These are phyloP conservation scores for Cyanoderma ruficeps DNA, from an alignment of 2,113 vertebrate genomes.

Conservation along the genomic window DNA sequence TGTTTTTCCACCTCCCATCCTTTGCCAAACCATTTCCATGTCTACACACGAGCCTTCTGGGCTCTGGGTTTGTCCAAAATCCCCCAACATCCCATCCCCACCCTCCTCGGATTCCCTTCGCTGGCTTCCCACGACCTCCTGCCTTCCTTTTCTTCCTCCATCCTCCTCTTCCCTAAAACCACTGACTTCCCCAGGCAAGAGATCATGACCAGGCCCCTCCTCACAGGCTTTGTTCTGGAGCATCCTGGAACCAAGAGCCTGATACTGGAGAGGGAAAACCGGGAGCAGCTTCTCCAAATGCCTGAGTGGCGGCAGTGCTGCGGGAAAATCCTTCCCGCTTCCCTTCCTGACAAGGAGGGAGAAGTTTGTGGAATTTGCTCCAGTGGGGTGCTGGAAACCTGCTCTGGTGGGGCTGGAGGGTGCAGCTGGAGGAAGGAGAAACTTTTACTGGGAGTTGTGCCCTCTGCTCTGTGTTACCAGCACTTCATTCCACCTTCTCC, in stretches of 20 bases:
- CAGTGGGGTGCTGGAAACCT: neutral
- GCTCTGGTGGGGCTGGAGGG: neutral
- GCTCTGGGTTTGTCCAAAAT: neutral
- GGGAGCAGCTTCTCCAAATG: neutral
- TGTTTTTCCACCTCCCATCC: neutral
- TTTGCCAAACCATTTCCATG: neutral
- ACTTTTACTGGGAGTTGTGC: neutral
- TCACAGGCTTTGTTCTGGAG: neutral
- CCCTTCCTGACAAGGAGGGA: neutral
- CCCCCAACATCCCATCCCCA: neutral
- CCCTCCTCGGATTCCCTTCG: neutral
- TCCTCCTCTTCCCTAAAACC: neutral
- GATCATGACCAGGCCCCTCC: neutral
- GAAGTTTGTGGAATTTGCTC: neutral
- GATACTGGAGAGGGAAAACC: neutral
- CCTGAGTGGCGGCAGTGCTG: neutral
- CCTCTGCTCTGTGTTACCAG: neutral
- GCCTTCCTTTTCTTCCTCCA: neutral
- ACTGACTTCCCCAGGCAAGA: neutral
- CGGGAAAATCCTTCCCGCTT: neutral
- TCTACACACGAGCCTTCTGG: fast-evolving
- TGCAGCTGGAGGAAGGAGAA: neutral
- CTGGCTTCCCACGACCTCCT: neutral
- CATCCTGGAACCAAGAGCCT: neutral
- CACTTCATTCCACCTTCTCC: constrained; percentile 45